phyloP scores from a whole-genome alignment of 2,113 vertebrate species.

The Mustelus asterias region DNA sequence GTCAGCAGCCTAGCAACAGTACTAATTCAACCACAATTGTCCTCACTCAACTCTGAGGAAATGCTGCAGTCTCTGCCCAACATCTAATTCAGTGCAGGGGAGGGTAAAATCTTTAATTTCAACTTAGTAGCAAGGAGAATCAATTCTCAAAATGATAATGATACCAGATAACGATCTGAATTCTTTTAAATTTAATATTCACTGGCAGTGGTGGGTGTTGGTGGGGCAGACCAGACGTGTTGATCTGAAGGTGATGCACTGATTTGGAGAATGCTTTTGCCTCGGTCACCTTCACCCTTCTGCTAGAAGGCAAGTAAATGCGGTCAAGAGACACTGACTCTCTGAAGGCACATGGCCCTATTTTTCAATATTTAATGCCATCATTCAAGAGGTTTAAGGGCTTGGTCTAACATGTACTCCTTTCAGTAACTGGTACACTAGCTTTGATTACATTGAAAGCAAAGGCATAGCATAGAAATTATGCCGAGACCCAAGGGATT shows the following conservation, averaged over 20 bases:
- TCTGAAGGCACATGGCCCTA: neutral
- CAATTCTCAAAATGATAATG: neutral
- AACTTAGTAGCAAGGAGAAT: neutral
- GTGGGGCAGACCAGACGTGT: too few relatives aligned
- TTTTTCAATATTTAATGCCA: neutral
- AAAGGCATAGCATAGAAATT: neutral
- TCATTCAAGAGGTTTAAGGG: neutral
- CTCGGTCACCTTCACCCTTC: neutral
- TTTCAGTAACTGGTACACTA: neutral
- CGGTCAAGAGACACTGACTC: neutral
- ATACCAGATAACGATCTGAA: neutral
- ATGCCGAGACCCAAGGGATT: neutral
- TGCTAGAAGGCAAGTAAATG: neutral
- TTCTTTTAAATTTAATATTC: neutral
- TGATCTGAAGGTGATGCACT: neutral
- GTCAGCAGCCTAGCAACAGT: neutral
- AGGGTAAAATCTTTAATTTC: neutral
- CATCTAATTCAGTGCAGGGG: neutral
- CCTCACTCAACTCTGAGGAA: neutral
- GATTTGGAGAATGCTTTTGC: neutral
- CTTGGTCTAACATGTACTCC: neutral
- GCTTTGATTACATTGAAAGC: neutral
- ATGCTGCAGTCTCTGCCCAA: neutral
- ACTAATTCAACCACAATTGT: neutral
- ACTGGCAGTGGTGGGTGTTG: neutral